Base-by-base conservation (phyloP, 2,113 vertebrate genomes). In the Neodontobutis hainanensis region DNA sequence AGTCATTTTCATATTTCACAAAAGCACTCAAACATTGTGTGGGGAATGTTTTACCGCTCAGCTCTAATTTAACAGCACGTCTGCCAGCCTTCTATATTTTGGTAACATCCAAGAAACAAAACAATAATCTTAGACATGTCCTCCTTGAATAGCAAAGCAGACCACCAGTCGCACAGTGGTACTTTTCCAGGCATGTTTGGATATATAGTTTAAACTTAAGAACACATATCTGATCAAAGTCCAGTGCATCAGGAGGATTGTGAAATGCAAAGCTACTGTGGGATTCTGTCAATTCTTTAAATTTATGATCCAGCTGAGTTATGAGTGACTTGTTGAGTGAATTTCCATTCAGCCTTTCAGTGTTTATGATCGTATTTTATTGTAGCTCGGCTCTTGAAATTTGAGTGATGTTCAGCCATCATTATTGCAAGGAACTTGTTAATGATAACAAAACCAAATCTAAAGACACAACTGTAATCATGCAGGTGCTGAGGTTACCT, bases 401-500 rank as follows among this genome's bases (percentile, higher is more conserved):
- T 38, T 5, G 32, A 36, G 8, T 51, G 3, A 10, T 14, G 49
- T 66, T 59, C 16, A 10, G 34, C 14, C 47, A 78, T 65, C 36
- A 49, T 65, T 49, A 59, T 58, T 38, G 59, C 53, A 48, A 45
- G n/a, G 47, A 75, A 69, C 57, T 40, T 5, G 58, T 40, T 34
- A 16, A 48, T 79, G 57, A 73, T 47, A 36, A 58, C 62, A 59
- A 75, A 73, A 75, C 35, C 69, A 59, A 65, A 78, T 74, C 70
- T 75, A 62, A 75, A 73, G 73, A 36, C 64, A 58, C 67, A 78
- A 67, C 66, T 73, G 48, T 45, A 11, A 52, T 53, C 43, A 47
- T 62, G 59, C 88, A 92, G 83, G 82, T 87, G 85, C 68, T 78
- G 58, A 77, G 76, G 69, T 83, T 65, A 84, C 70, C 75, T 71